phyloP scores from a whole-genome alignment of 2,888 invertebrate species.

The Cryptus viduatorius region DNA sequence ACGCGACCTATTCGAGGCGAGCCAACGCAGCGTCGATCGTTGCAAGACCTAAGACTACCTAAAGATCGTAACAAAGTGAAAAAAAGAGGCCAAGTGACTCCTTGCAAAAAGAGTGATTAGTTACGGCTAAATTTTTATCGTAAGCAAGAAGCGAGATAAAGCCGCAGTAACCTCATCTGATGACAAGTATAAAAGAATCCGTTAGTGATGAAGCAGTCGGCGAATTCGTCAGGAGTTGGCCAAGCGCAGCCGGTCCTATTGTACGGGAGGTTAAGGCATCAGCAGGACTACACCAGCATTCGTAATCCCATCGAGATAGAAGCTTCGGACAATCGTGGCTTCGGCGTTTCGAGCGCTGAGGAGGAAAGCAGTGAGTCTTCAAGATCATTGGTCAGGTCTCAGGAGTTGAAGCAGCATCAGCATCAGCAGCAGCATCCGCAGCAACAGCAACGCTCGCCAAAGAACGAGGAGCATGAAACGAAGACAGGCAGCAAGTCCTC shows the following conservation, averaged over 20 bases:
- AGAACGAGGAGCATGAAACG: constrained; percentile 74
- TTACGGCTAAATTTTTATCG: not conserved
- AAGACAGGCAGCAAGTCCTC: constrained; percentile 72
- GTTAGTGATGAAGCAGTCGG: constrained; percentile 72
- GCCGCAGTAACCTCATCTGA: constrained; percentile 52
- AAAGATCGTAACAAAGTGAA: not conserved
- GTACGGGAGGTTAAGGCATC: constrained; percentile 64
- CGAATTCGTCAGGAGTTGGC: constrained; percentile 68
- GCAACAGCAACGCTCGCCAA: constrained; percentile 55
- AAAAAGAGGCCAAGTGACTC: not conserved
- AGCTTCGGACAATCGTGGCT: not conserved
- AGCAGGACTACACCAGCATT: constrained; percentile 56
- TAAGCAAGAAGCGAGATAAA: not conserved
- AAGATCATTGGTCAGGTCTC: constrained; percentile 25
- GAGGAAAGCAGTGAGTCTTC: not conserved
- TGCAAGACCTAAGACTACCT: constrained; percentile 71
- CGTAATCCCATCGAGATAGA: constrained; percentile 58
- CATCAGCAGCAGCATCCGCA: constrained; percentile 20
- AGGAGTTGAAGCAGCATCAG: constrained; percentile 71
- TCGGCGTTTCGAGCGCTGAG: constrained; percentile 1
- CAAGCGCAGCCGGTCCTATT: constrained; percentile 71
- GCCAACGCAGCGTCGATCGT: constrained; percentile 70
- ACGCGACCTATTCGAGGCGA: constrained; percentile 75
- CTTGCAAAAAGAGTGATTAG: not conserved
- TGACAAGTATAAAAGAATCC: constrained; percentile 63